phyloP scores from a whole-genome alignment of 2,888 invertebrate genomes.

The Eupithecia vulgata region DNA sequence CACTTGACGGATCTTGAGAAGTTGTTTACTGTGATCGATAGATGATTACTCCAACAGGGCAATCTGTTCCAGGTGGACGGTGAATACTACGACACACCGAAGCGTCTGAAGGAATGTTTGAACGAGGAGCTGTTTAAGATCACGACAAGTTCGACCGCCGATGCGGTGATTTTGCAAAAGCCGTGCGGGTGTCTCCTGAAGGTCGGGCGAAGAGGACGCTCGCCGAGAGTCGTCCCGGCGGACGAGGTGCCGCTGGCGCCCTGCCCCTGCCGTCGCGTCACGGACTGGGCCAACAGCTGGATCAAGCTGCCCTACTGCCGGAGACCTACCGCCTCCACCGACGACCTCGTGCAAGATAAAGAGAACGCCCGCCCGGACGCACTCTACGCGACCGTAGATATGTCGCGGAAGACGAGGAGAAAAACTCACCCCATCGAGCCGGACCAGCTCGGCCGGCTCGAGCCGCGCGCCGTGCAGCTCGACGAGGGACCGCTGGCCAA shows the following conservation, averaged over 20 bases:
- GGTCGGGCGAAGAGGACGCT: slow-evolving; percentile 68
- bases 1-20: too few species aligned
- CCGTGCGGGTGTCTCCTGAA: slow-evolving; percentile 88
- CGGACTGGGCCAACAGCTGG: slow-evolving; percentile 87
- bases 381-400: slow-evolving; percentile 88
- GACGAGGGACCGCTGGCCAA: slow-evolving; percentile 82
- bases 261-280: slow-evolving; percentile 85
- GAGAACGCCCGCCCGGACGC: slow-evolving; percentile 79
- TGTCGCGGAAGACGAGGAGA: slow-evolving; percentile 85
- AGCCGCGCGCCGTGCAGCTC: slow-evolving; percentile 54
- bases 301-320: slow-evolving; percentile 86
- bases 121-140: slow-evolving; percentile 78
- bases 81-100: slow-evolving; percentile 89
- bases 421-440: slow-evolving; percentile 56
- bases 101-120: slow-evolving; percentile 88
- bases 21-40: neutral
- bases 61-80: slow-evolving; percentile 62
- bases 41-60: neutral
- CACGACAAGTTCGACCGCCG: slow-evolving; percentile 79
- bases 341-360: slow-evolving; percentile 72
- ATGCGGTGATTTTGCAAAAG: slow-evolving; percentile 85
- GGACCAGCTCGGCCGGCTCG: slow-evolving; percentile 43
- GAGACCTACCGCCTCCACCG: slow-evolving; percentile 55
- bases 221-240: slow-evolving; percentile 67
- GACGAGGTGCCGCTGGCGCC: slow-evolving; percentile 69